Evolutionary conservation across 2,113 vertebrate species (phyloP), one percentile per base, ranked within the genome.

Genomic region (Clarias batrachus): DNA sequence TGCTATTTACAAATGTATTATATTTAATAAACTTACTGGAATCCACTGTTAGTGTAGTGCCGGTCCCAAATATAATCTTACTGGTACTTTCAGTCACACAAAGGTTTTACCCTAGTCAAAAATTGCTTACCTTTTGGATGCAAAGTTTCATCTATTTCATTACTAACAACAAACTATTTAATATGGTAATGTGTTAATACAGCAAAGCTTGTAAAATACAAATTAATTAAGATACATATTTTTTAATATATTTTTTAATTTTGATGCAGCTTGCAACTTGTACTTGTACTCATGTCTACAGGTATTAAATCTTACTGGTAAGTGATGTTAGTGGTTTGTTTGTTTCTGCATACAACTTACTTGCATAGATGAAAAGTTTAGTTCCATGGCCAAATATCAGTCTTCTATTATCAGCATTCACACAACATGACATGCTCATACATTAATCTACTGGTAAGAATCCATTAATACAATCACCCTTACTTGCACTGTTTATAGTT

Each of bases 61-160:
- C 85, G 52, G 14, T 10, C n/a, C 86, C 91, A 85, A 92, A 90
- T 0, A 89, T 13, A 14, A 90, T 8, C 37, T 65, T 89, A n/a
- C 65, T 73, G 19, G 6, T 1, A 13, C 16, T 68, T 48, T 30
- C 86, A 83, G 63, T 89, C 88, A 92, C 90, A 91, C 89, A 90
- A 30, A 68, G 41, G 17, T 82, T 71, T 60, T 62, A 19, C 4
- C 11, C 23, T 48, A 37, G 17, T 5, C 57, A 11, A 78, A 86
- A 80, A 62, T 19, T 56, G 27, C 3, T 2, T 6, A 68, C 17
- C 48, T 33, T 76, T 76, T n/a, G 1, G 23, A 52, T 76, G 23
- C 23, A n/a, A 52, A 5, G 4, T 1, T 52, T 76, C 23, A 71
- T 1, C 19, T 23, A 73, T 74, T 52, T 23, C 1, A 10, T 48